Percentiles rank a stretch among this genome's conserved stretches.
Evolutionary conservation across 2,888 invertebrate genomes (phyloP).

Genomic region (Sinotaia quadrata): DNA sequence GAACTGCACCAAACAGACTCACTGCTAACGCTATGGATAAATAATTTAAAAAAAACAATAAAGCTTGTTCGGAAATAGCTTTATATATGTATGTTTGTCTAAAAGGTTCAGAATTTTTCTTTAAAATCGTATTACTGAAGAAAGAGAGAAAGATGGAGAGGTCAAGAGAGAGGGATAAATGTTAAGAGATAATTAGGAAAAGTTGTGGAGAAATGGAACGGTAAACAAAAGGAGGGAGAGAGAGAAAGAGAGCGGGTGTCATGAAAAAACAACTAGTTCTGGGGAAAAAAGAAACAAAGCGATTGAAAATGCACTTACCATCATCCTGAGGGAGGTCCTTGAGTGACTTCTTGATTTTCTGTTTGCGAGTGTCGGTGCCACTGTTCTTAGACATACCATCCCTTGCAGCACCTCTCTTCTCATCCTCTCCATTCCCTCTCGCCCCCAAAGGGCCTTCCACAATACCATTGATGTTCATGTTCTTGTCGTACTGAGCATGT

Average conservation of each 20-base stretch:
- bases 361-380: not conserved
- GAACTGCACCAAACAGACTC: no score
- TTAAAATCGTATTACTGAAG: no score
- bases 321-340: conserved; percentile 32
- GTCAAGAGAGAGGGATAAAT: not conserved
- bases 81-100: no score
- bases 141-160: conserved; percentile 2
- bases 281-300: not conserved
- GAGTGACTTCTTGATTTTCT: conserved; percentile 29
- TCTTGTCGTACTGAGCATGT: not conserved
- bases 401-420: conserved; percentile 14
- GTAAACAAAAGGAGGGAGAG: no score
- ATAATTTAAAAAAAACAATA: no score
- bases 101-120: no score
- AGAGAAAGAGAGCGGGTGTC: conserved; percentile 22
- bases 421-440: conserved; percentile 18
- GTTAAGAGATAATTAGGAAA: not conserved
- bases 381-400: not conserved
- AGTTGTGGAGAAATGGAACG: no score
- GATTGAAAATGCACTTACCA: conserved; percentile 12
- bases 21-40: no score
- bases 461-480: not conserved
- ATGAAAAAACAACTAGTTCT: not conserved
- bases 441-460: not conserved
- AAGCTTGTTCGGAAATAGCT: no score